Conservation (phyloP, 1,140 invertebrate genomes). For the Drosophila asahinai region DNA sequence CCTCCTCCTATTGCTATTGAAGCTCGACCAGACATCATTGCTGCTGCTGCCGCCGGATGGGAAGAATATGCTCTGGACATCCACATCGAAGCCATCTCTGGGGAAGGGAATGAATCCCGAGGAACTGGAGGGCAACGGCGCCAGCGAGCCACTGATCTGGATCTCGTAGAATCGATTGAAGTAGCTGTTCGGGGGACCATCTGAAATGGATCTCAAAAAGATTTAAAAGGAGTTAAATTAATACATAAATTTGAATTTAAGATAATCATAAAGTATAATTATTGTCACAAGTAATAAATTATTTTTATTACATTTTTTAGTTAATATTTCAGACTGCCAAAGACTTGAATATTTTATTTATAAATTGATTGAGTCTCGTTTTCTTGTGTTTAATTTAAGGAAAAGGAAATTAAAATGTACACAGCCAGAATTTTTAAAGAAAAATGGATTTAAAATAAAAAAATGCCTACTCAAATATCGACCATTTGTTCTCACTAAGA, state of each 20-base stretch:
- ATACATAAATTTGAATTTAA: too few relatives aligned
- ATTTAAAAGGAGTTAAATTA: not conserved
- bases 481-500: too few relatives aligned
- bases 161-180: constrained; percentile 60
- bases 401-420: too few relatives aligned
- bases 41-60: not conserved
- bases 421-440: too few relatives aligned
- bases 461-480: too few relatives aligned
- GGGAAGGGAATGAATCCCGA: constrained; percentile 7
- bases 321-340: not conserved
- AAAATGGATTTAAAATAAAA: too few relatives aligned
- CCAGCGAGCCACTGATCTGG: not conserved
- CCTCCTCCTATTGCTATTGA: not conserved
- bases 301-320: not conserved
- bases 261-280: too few relatives aligned
- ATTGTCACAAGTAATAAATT: too few relatives aligned
- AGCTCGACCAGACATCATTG: constrained; percentile 7
- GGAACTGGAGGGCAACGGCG: not conserved
- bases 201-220: constrained; percentile 24
- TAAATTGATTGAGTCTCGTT: too few relatives aligned
- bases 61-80: constrained; percentile 23
- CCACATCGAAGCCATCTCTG: constrained; percentile 13
- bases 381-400: too few relatives aligned
- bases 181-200: constrained; percentile 32
- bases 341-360: not conserved